Base-by-base conservation (phyloP, 1,140 invertebrate species). In the Macrosteles quadrilineatus region DNA sequence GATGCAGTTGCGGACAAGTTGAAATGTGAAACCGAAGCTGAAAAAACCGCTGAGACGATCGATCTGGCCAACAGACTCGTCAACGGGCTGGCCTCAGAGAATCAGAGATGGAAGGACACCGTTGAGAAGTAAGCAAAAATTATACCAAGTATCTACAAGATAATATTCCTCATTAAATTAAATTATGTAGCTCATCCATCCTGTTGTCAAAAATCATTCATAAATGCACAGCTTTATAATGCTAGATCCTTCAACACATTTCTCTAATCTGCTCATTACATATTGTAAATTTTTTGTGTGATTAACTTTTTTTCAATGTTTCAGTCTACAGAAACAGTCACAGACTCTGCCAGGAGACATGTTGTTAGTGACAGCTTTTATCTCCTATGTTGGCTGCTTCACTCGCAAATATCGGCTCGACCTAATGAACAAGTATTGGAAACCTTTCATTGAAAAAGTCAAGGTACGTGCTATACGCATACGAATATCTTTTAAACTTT, bases 371-470 rank as follows among this genome's bases (percentile, higher is more conserved):
- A 92, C 95, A 3, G 94, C 95, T n/a, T 98, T 98, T 81, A 91
- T 98, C 55, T 98, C 96, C 0, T 98, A 98, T 78, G 90, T 97
- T 6, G 96, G 96, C 1, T 96, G 93, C 73, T 98, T 98, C 78
- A 95, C 92, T 4, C 91, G 91, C 74, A 85, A 85, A 50, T 98
- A 97, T 78, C 82, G 96, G 67, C 76, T 84, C 9, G 90, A 96
- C 73, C 83, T 98, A 11, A 83, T 96, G 74, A 85, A 95, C 30
- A 88, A 90, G 25, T 84, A 90, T 75, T 96, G 94, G 93, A 76
- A 91, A 53, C 94, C 94, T 0, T 88, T 83, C 72, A 79, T 92
- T 2, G 81, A 82, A 66, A 86, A 84, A 68, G 79, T 88, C 31
- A 80, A 87, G 69, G 86, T 81, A 74, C 71, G 64, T 19, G 63